Evolutionary conservation across 2,797 vertebrate species (phyloP).

Genomic region (Erithacus rubecula): DNA sequence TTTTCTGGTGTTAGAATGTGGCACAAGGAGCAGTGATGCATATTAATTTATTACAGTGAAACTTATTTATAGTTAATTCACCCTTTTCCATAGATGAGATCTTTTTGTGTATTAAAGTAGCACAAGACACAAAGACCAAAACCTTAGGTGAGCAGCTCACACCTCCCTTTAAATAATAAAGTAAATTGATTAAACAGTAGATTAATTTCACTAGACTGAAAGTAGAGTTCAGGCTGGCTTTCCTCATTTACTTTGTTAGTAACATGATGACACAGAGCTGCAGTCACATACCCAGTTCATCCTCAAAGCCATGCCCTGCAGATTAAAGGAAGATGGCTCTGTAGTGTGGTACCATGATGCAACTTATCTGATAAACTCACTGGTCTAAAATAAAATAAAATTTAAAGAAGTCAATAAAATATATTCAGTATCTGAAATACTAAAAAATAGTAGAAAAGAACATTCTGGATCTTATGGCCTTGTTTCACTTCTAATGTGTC

Average conservation of each 20-base stretch:
- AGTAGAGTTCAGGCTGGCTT: not conserved
- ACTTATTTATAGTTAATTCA: not conserved
- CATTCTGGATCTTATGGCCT: not conserved
- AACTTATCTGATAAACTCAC: not conserved
- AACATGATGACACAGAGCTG: not conserved
- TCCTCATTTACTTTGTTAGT: not conserved
- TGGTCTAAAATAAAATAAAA: not conserved
- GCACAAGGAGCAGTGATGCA: not conserved
- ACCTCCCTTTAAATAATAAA: not conserved
- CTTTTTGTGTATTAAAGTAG: not conserved
- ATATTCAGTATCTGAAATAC: not conserved
- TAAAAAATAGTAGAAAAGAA: not conserved
- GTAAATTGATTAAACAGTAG: conserved; percentile 7
- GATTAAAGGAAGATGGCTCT: not conserved
- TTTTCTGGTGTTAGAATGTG: not conserved
- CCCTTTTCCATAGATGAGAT: not conserved
- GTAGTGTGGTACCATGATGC: not conserved
- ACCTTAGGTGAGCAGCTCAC: not conserved
- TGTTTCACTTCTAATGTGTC: not conserved
- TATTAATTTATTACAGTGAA: not conserved
- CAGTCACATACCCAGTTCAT: not conserved
- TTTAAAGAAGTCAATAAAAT: not conserved
- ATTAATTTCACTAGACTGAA: conserved; percentile 19
- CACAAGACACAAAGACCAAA: not conserved
- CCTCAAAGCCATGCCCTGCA: not conserved